Conservation (phyloP, 2,888 invertebrate species). For the Oligia latruncula region DNA sequence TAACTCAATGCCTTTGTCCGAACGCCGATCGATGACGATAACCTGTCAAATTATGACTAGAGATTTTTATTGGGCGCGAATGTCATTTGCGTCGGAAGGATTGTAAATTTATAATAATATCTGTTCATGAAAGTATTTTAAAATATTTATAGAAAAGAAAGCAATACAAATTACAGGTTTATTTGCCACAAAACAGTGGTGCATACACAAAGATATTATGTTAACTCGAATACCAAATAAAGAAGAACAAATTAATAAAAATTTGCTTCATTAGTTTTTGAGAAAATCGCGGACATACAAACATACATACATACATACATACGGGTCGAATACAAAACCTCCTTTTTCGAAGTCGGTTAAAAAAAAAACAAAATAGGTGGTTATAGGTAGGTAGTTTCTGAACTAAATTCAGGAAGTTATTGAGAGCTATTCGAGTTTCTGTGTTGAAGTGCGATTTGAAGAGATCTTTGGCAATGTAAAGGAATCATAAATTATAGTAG, state of each 20-base stretch:
- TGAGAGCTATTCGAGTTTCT: neutral
- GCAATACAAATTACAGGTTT: neutral
- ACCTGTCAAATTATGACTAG: conserved; percentile 75
- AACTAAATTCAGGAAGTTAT: neutral
- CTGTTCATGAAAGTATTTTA: conserved; percentile 22
- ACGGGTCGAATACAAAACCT: too few relatives aligned
- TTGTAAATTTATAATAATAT: conserved; percentile 38
- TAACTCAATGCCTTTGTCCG: conserved; percentile 75
- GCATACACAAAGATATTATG: neutral
- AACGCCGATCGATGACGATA: conserved; percentile 74
- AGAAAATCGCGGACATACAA: too few relatives aligned
- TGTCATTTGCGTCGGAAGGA: conserved; percentile 57
- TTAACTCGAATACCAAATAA: neutral
- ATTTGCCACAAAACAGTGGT: neutral
- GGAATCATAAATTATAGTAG: too few relatives aligned
- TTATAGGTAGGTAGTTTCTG: neutral
- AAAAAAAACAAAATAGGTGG: neutral
- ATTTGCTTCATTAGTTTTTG: too few relatives aligned
- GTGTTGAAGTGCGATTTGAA: neutral
- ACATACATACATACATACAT: too few relatives aligned
- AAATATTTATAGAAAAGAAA: too few relatives aligned
- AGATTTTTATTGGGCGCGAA: conserved; percentile 64
- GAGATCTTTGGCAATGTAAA: neutral
- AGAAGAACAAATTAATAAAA: neutral
- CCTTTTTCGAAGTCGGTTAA: neutral